These are phyloP conservation scores for Philereme transversata DNA, from an alignment of 2,888 invertebrate species.

Conservation along the genomic window DNA sequence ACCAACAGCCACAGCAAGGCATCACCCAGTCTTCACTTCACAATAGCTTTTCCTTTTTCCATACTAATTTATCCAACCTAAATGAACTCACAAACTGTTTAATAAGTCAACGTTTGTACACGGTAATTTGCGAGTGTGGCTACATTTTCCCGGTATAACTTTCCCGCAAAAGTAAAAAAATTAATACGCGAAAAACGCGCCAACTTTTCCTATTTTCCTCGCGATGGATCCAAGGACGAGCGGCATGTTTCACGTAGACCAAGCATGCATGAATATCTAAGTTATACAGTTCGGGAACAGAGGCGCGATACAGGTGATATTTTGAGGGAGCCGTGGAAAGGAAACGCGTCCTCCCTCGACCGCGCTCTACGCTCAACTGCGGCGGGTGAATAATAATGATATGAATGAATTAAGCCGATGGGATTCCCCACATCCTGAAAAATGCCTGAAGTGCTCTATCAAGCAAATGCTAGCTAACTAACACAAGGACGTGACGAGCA, in stretches of 20 bases:
- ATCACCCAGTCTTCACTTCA: conserved; percentile 50
- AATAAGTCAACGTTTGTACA: conserved; percentile 26
- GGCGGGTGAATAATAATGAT: conserved; percentile 45
- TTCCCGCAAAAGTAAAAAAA: conserved; percentile 43
- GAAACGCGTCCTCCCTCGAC: conserved; percentile 56
- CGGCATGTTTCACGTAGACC: conserved; percentile 11
- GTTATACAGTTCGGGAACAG: conserved; percentile 16
- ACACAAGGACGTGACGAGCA: conserved; percentile 10
- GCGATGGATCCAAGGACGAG: conserved; percentile 17
- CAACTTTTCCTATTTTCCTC: conserved; percentile 40
- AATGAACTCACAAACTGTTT: conserved; percentile 11
- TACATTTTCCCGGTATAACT: conserved; percentile 43
- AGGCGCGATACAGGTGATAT: conserved; percentile 25
- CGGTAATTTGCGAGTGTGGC: conserved; percentile 31
- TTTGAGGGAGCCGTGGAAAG: conserved; percentile 17
- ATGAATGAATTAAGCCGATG: conserved; percentile 53
- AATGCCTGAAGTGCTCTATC: conserved; percentile 38
- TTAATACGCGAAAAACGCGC: conserved; percentile 34
- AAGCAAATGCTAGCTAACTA: neutral
- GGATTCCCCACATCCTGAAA: conserved; percentile 58
- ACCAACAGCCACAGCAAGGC: conserved; percentile 82
- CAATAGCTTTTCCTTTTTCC: conserved; percentile 32
- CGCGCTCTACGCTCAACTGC: conserved; percentile 74
- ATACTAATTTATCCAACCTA: conserved; percentile 16
- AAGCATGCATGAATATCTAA: conserved; percentile 17